Conservation (phyloP, 92 coral and sea anemone species). For the Virgularia gustaviana region DNA sequence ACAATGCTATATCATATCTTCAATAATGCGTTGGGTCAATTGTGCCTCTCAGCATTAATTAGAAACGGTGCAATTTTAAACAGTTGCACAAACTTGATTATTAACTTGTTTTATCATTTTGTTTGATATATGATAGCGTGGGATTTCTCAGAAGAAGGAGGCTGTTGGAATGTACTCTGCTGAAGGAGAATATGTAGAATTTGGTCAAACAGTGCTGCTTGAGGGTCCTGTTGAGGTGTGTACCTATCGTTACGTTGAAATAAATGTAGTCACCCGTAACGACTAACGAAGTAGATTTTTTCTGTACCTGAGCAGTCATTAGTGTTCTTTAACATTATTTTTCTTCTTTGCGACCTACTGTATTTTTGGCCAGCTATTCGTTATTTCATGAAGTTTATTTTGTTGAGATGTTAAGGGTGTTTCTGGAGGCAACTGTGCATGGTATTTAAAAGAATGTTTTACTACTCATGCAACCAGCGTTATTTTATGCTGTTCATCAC, state of each 20-base stretch:
- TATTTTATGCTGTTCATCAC: too few species aligned
- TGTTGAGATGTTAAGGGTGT: too few species aligned
- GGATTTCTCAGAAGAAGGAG: constrained; percentile 97
- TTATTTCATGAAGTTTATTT: too few species aligned
- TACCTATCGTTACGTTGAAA: too few species aligned
- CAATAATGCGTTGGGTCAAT: too few species aligned
- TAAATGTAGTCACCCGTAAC: background rate
- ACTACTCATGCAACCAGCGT: too few species aligned
- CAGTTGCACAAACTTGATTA: too few species aligned
- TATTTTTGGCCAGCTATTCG: background rate
- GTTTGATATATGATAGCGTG: constrained; percentile 60
- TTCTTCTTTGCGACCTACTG: background rate
- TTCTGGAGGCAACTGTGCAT: background rate
- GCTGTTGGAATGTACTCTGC: constrained; percentile 99
- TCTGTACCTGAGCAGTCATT: too few species aligned
- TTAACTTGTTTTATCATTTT: background rate
- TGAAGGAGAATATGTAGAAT: constrained; percentile 97
- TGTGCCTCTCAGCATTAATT: too few species aligned
- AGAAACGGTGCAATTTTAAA: background rate
- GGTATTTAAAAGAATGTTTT: too few species aligned
- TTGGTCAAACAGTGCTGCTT: constrained; percentile 92
- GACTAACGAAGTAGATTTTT: background rate
- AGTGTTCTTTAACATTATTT: too few species aligned
- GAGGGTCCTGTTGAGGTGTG: constrained; percentile 98
- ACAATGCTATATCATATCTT: background rate